These are phyloP conservation scores for Heliconius himera DNA, from an alignment of 1,140 invertebrate genomes.

Conservation along the genomic window DNA sequence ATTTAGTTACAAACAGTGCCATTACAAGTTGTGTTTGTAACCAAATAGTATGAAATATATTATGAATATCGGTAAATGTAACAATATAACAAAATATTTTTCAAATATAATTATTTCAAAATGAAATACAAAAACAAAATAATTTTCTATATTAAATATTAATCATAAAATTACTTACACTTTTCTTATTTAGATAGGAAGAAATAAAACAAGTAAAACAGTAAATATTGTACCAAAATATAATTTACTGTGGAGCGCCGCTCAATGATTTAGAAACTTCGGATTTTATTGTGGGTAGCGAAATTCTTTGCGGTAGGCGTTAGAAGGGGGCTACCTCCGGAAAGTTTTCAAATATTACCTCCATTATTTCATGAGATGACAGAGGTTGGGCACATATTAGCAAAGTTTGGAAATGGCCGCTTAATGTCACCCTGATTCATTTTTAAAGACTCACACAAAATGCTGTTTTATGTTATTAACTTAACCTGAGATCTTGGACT, in stretches of 20 bases:
- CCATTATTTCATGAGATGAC: constrained; percentile 79
- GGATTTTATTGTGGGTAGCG: constrained; percentile 62
- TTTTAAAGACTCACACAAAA: constrained; percentile 54
- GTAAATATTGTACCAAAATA: constrained; percentile 30
- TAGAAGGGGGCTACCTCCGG: constrained; percentile 61
- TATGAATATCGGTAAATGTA: too few species aligned
- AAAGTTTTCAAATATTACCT: constrained; percentile 79
- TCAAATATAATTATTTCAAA: too few species aligned
- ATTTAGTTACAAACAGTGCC: too few species aligned
- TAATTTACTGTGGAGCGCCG: constrained; percentile 30
- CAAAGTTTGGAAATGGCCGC: constrained; percentile 66
- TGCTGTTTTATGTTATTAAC: constrained; percentile 19
- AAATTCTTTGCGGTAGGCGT: constrained; percentile 70
- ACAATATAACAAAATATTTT: too few species aligned
- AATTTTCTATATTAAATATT: neutral
- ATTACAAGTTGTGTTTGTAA: too few species aligned
- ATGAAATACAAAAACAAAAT: too few species aligned
- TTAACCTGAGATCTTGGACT: constrained; percentile 2
- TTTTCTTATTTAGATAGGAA: constrained; percentile 26
- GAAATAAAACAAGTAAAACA: constrained; percentile 20
- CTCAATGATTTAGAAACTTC: constrained; percentile 52
- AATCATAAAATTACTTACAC: constrained; percentile 28
- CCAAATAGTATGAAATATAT: too few species aligned
- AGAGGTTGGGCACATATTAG: constrained; percentile 79
- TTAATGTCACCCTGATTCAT: constrained; percentile 65